phyloP scores from a whole-genome alignment of 2,888 invertebrate species.

The Nomada ferruginata region DNA sequence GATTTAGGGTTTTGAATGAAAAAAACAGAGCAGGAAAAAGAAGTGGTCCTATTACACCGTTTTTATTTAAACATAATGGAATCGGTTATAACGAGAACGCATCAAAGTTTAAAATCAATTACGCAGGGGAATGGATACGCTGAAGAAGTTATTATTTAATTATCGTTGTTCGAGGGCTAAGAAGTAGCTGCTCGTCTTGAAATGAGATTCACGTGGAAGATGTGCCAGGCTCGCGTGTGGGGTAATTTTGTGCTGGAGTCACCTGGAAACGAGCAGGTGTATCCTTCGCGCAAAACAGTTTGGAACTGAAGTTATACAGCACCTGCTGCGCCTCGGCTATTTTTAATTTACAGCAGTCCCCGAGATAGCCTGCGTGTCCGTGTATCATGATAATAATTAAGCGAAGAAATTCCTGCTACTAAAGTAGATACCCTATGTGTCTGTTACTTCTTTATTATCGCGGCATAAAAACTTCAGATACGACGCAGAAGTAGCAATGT shows the following conservation, averaged over 20 bases:
- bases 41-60: too few species aligned
- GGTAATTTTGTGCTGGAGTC: constrained; percentile 47
- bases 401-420: background rate
- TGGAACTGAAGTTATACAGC: constrained; percentile 26
- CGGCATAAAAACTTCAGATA: too few species aligned
- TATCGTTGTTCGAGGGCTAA: background rate
- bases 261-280: constrained; percentile 57
- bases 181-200: background rate
- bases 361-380: background rate
- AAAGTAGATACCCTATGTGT: constrained; percentile 2
- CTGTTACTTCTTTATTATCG: background rate
- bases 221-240: constrained; percentile 4
- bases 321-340: constrained; percentile 35
- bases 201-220: background rate
- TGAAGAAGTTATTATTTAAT: constrained; percentile 7
- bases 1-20: too few species aligned
- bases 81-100: too few species aligned
- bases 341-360: constrained; percentile 30
- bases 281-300: constrained; percentile 37
- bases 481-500: too few species aligned
- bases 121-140: background rate
- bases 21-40: too few species aligned
- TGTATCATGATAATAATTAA: constrained; percentile 21
- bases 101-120: background rate
- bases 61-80: too few species aligned